Base-by-base conservation (phyloP, 2,797 vertebrate species). In the Muscicapa striata region DNA sequence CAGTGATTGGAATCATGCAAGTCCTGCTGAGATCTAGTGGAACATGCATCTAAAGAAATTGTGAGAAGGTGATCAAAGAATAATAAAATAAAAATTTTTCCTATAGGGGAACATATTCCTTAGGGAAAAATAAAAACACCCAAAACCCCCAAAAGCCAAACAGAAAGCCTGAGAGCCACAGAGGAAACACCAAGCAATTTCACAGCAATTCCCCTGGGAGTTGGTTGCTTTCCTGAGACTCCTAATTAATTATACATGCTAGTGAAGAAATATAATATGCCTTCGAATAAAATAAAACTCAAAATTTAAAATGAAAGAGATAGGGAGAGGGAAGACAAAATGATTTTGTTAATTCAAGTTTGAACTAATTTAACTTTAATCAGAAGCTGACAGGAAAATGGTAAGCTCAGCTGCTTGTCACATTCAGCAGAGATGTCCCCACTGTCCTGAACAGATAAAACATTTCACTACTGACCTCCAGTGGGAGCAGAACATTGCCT, bases 191-290 rank as follows among this genome's bases (percentile, higher is more conserved):
- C 32, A 94, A 83, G 49, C 52, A 92, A 73, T 96, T 94, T 96
- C 88, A 91, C 36, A 76, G 52, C 45, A 66, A 38, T 78, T 94
- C 95, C 72, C 58, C 19, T 40, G 73, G 81, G 88, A 96, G 26
- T 4, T 86, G 66, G 59, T 90, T 95, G 70, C 73, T 96, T 96
- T 96, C 84, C 85, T 93, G 58, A 89, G 75, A 49, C 52, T 92
- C 69, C 87, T 91, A 95, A 94, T 96, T 95, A 96, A 97, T 97
- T 97, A 96, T 82, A 69, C 75, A 85, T 91, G 91, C 82, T 74
- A 86, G 22, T 62, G 61, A 95, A 89, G 79, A 93, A 52, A 89
- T 49, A 77, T 34, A 91, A 82, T 26, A 6, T 48, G 57, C 13
- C 84, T 94, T 90, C 14, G 10, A 91, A 89, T 83, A 68, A 84